Evolutionary conservation across 2,888 invertebrate species (phyloP), one percentile per base, ranked within the genome.

Genomic region (Nomada flava): DNA sequence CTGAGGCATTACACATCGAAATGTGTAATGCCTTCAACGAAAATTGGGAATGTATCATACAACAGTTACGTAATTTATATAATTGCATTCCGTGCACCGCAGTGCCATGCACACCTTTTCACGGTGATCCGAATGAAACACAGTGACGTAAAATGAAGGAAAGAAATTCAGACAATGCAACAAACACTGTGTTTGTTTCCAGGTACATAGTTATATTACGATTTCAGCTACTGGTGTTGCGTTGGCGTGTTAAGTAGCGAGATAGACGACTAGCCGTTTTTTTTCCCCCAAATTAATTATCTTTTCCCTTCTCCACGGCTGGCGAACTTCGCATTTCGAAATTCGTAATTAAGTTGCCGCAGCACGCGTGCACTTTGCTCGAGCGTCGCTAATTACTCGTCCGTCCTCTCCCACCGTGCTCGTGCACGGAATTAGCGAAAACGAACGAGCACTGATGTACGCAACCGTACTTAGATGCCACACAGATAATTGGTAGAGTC

Each of bases 301-400:
- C 60, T 53, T 53, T 52, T 55, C 36, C 29, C 74, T 63, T 62
- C 60, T 53, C 11, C 67, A 20, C 23, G 57, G n/a, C 47, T 52
- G 36, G 29, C 44, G 64, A 55, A 47, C 18, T 57, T 36, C 5
- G 13, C 36, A 36, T 78, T 78, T 74, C 67, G 74, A 78, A 68
- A 65, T 70, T 79, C 60, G 76, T 59, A 79, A 79, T 79, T 76
- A 76, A 79, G 74, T 63, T 29, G 62, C 74, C 23, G 23, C 55
- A 65, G 60, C 77, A 67, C 65, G 74, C 53, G 73, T 44, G 26
- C 50, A 64, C 67, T 67, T 67, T 47, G 50, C 65, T 57, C 55
- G 57, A 75, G 44, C 79, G 44, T 75, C 29, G 79, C 69, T 79
- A 76, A 79, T 79, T 76, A 76, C 65, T 4, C 52, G 53, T 36